phyloP scores from a whole-genome alignment of 2,797 vertebrate species.

The Cottoperca gobio region DNA sequence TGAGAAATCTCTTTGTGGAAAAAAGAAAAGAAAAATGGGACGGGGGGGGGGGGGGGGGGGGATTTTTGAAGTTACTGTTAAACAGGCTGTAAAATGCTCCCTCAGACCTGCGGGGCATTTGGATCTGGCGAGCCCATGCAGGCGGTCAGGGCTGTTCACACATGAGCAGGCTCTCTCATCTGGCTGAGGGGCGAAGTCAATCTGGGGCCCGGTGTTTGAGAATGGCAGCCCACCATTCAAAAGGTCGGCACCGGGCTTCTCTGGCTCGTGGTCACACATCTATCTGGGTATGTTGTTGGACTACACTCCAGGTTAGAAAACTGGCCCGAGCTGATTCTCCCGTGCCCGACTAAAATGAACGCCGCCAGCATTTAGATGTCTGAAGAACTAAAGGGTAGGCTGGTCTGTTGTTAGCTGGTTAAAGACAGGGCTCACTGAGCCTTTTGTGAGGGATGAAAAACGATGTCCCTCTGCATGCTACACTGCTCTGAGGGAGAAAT shows the following conservation, averaged over 20 bases:
- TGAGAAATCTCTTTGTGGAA: constrained; percentile 70
- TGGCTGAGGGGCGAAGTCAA: constrained; percentile 73
- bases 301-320: constrained; percentile 55
- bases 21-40: constrained; percentile 40
- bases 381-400: constrained; percentile 55
- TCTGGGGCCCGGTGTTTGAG: constrained; percentile 61
- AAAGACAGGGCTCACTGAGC: constrained; percentile 65
- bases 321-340: constrained; percentile 35
- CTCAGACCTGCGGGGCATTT: constrained; percentile 69
- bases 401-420: constrained; percentile 61
- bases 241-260: constrained; percentile 60
- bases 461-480: constrained; percentile 60
- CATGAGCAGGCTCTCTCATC: constrained; percentile 77
- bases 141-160: constrained; percentile 73
- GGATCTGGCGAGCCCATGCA: constrained; percentile 58
- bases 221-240: constrained; percentile 65
- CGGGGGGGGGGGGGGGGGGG: constrained; percentile 30
- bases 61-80: constrained; percentile 77
- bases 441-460: constrained; percentile 71
- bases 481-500: constrained; percentile 54
- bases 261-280: constrained; percentile 58
- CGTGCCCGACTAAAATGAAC: constrained; percentile 22
- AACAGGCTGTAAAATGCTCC: constrained; percentile 83
- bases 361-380: constrained; percentile 55
- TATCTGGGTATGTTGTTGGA: constrained; percentile 20